phyloP scores from a whole-genome alignment of 2,888 invertebrate genomes.

The Craniophora ligustri region DNA sequence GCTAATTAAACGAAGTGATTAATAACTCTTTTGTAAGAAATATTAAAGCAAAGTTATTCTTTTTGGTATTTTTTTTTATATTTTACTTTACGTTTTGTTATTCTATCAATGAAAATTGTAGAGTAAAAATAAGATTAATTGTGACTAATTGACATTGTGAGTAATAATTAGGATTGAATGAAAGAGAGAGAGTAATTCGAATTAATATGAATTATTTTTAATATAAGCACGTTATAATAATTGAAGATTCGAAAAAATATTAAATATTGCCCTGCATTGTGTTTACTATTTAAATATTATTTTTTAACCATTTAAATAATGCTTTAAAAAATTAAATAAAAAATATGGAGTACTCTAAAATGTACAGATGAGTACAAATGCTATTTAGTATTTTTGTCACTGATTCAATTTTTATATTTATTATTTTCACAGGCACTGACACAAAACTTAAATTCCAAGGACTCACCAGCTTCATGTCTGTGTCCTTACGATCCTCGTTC shows the following conservation, averaged over 20 bases:
- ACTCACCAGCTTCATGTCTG: constrained; percentile 86
- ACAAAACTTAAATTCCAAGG: constrained; percentile 69
- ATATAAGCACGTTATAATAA: not conserved
- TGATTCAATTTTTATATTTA: constrained; percentile 17
- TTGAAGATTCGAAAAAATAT: too few species aligned
- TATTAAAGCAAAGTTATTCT: not conserved
- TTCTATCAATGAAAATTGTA: too few species aligned
- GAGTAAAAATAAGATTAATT: too few species aligned
- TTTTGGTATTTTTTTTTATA: too few species aligned
- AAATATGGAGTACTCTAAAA: not conserved
- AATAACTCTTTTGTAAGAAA: not conserved
- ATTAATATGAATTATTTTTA: too few species aligned
- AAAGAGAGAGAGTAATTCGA: too few species aligned
- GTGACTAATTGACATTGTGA: too few species aligned
- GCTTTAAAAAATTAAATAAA: not conserved
- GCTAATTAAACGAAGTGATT: constrained; percentile 4
- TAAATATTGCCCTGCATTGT: too few species aligned
- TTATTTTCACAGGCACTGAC: constrained; percentile 54
- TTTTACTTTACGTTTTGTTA: too few species aligned
- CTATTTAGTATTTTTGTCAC: constrained; percentile 9
- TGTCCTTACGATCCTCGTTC: constrained; percentile 81
- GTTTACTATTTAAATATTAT: too few species aligned
- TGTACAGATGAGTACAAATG: constrained; percentile 5
- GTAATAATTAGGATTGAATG: too few species aligned
- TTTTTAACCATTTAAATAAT: too few species aligned